These are phyloP conservation scores for Peromyscus nudipes DNA, from an alignment of 2,797 vertebrate genomes.

Conservation along the genomic window DNA sequence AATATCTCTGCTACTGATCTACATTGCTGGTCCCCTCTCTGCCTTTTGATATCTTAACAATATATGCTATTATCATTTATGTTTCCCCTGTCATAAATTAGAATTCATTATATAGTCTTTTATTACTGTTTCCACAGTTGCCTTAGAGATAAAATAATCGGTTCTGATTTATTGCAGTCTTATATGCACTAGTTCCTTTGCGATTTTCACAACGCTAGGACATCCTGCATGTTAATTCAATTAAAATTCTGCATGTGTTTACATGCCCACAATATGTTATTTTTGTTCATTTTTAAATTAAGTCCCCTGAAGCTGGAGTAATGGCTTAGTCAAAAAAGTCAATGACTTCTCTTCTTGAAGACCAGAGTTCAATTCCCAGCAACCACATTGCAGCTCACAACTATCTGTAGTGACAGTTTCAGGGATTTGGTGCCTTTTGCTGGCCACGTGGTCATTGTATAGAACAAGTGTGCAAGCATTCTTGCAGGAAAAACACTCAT, in stretches of 20 bases:
- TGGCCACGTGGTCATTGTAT: not conserved
- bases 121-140: not conserved
- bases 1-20: not conserved
- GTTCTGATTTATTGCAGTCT: not conserved
- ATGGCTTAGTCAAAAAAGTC: not conserved
- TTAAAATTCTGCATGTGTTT: not conserved
- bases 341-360: not conserved
- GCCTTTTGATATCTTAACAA: not conserved
- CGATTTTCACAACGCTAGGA: not conserved
- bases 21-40: not conserved
- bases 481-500: not conserved
- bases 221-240: not conserved
- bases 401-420: too few relatives aligned
- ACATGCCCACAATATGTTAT: not conserved
- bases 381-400: not conserved
- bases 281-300: not conserved
- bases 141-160: not conserved
- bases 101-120: not conserved
- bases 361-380: not conserved
- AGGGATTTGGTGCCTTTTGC: too few relatives aligned
- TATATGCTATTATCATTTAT: not conserved
- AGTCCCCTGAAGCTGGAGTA: not conserved
- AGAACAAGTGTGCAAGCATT: not conserved
- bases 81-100: not conserved
- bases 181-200: not conserved